Base-by-base conservation (phyloP, 1,140 invertebrate genomes). In the Hypothenemus hampei region DNA sequence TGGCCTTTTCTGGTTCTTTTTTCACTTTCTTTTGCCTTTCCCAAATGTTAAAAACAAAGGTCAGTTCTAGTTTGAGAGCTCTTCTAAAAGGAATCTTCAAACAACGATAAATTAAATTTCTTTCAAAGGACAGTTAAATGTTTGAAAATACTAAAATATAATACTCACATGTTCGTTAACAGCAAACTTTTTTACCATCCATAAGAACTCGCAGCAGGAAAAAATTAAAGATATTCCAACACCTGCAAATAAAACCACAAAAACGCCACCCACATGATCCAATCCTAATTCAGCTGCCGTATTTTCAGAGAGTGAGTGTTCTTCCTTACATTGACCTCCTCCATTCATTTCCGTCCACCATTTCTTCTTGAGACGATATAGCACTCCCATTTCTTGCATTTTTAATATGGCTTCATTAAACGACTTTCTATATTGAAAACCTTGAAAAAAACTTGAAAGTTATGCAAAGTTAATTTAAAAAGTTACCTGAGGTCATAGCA, bases 241-340 rank as follows among this genome's bases (percentile, higher is more conserved):
- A 0, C 89, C 89, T 16, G 78, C 77, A 2, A 84, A 78, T 0
- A 97, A 72, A 0, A 95, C 89, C 1, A 95, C 81, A 70, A 93
- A 97, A 8, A 96, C 90, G 41, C 93, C 93, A 48, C 91, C 89
- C 6, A 96, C 87, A 58, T 92, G 89, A 18, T 82, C 80, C 24
- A 95, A 77, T 13, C 82, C 84, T 39, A 89, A 68, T 65, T 86
- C 83, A 0, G 69, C 74, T 0, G 78, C 75, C 18, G 67, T 66
- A 59, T 72, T 72, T 44, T 72, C 69, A 7, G 46, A 37, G 7
- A 60, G 56, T 18, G 48, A 11, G 49, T 65, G 35, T 50, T 61
- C 65, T 57, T 56, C 52, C 60, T 65, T 69, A 60, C 72, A 73
- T 44, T 62, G 41, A 45, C 65, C 70, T 40, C 73, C 72, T 5